These are phyloP conservation scores for Nesometra sesokonis DNA, from an alignment of 35 echinoderm and acorn worm species.

Conservation along the genomic window DNA sequence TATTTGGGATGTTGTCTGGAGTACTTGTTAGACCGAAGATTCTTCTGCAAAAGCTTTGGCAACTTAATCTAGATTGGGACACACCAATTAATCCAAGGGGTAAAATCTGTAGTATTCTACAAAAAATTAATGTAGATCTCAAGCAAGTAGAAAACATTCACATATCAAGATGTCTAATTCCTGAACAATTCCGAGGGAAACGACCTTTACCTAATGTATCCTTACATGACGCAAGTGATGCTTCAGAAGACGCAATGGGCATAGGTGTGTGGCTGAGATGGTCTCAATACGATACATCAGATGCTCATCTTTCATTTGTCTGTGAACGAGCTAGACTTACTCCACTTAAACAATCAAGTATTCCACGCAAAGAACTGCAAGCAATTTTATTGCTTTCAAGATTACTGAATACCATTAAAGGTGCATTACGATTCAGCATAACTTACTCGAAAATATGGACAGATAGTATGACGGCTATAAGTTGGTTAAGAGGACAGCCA, in stretches of 20 bases:
- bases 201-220: slow-evolving; percentile 60
- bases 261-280: slow-evolving; percentile 67
- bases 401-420: slow-evolving; percentile 49
- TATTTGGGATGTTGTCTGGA: slow-evolving; percentile 40
- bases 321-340: slow-evolving; percentile 42
- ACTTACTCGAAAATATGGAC: slow-evolving; percentile 50
- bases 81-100: slow-evolving; percentile 17
- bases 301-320: slow-evolving; percentile 51
- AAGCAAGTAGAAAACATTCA: slow-evolving; percentile 24
- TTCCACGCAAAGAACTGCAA: slow-evolving; percentile 52
- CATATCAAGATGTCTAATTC: slow-evolving; percentile 55
- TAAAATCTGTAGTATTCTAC: slow-evolving; percentile 9
- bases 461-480: slow-evolving; percentile 57
- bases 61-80: slow-evolving; percentile 53
- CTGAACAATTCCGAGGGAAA: slow-evolving; percentile 32
- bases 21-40: slow-evolving; percentile 39
- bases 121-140: slow-evolving; percentile 34
- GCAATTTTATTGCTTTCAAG: slow-evolving; percentile 45
- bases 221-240: slow-evolving; percentile 56
- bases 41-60: slow-evolving; percentile 54
- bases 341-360: slow-evolving; percentile 59
- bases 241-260: slow-evolving; percentile 68
- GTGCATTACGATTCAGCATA: slow-evolving; percentile 33
- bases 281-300: slow-evolving; percentile 5
- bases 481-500: slow-evolving; percentile 43